These are phyloP conservation scores for Drosophila pandora DNA, from an alignment of 1,140 invertebrate species.

Conservation along the genomic window DNA sequence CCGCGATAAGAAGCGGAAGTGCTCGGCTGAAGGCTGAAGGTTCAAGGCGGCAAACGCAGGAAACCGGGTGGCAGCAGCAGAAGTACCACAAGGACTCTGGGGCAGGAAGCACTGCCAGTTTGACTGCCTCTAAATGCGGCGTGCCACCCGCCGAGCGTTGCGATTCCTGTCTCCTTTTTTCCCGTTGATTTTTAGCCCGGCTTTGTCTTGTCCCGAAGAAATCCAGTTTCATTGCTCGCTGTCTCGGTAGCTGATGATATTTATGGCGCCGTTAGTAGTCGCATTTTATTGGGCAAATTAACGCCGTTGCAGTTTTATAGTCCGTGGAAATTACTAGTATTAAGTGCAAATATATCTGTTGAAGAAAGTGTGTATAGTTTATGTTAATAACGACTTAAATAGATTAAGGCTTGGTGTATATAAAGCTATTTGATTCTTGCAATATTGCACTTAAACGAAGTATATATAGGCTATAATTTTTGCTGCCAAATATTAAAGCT, in stretches of 20 bases:
- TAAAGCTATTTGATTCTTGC: no score
- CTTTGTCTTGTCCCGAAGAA: conserved; percentile 32
- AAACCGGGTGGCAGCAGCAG: conserved; percentile 30
- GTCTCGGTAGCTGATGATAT: conserved; percentile 62
- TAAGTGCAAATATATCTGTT: not conserved
- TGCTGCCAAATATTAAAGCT: not conserved
- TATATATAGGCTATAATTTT: not conserved
- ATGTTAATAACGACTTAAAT: not conserved
- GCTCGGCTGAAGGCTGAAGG: conserved; percentile 54
- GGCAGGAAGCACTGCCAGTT: conserved; percentile 65
- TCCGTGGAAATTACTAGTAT: not conserved
- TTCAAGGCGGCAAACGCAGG: conserved; percentile 17
- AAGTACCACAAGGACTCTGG: conserved; percentile 11
- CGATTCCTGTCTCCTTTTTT: conserved; percentile 7
- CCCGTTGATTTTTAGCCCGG: conserved; percentile 14
- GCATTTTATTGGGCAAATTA: conserved; percentile 54
- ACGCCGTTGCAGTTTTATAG: conserved; percentile 47
- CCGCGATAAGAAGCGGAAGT: conserved; percentile 81
- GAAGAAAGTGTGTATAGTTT: not conserved
- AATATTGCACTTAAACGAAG: no score
- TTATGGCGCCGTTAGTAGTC: conserved; percentile 53
- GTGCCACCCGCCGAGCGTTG: conserved; percentile 28
- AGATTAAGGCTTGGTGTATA: not conserved
- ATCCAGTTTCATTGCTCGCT: conserved; percentile 21
- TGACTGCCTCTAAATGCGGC: conserved; percentile 72